A percentile compares a stretch with the other conserved stretches of the same genome.
phyloP scores from a whole-genome alignment of 2,888 invertebrate species.

The Graphium colonna region DNA sequence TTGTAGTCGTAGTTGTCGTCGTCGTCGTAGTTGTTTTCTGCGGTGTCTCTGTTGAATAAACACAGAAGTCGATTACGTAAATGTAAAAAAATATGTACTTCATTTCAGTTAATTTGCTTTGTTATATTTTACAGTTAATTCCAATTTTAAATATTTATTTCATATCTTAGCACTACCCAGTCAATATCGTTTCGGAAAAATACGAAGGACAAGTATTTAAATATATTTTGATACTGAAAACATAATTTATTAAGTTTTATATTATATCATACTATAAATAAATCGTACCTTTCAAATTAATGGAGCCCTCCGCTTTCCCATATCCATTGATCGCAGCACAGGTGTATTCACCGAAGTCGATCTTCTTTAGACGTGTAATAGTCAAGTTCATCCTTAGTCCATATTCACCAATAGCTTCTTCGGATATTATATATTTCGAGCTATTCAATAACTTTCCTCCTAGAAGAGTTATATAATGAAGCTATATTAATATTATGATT shows the following conservation, averaged over 20 bases:
- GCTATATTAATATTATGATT: neutral
- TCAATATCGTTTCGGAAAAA: too few relatives aligned
- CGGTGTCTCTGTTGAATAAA: constrained; percentile 65
- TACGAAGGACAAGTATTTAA: too few relatives aligned
- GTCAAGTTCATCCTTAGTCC: constrained; percentile 90
- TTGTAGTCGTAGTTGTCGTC: constrained; percentile 64
- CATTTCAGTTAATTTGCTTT: too few relatives aligned
- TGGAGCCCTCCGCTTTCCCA: constrained; percentile 87
- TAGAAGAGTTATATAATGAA: too few relatives aligned
- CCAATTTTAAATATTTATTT: too few relatives aligned
- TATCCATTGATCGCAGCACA: constrained; percentile 90
- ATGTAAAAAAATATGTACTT: too few relatives aligned
- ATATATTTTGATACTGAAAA: too few relatives aligned
- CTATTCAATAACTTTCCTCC: constrained; percentile 87
- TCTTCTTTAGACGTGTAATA: constrained; percentile 85
- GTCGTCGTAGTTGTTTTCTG: constrained; percentile 64
- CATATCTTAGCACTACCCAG: too few relatives aligned
- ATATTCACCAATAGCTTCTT: constrained; percentile 86
- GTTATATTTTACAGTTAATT: too few relatives aligned
- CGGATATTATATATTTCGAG: constrained; percentile 88
- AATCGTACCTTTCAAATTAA: constrained; percentile 88
- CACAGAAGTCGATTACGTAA: constrained; percentile 10
- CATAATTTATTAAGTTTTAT: constrained; percentile 1
- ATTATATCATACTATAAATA: neutral
- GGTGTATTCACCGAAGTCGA: constrained; percentile 89